Evolutionary conservation across 1,140 invertebrate species (phyloP).

Genomic region (Bilobella aurantiaca): DNA sequence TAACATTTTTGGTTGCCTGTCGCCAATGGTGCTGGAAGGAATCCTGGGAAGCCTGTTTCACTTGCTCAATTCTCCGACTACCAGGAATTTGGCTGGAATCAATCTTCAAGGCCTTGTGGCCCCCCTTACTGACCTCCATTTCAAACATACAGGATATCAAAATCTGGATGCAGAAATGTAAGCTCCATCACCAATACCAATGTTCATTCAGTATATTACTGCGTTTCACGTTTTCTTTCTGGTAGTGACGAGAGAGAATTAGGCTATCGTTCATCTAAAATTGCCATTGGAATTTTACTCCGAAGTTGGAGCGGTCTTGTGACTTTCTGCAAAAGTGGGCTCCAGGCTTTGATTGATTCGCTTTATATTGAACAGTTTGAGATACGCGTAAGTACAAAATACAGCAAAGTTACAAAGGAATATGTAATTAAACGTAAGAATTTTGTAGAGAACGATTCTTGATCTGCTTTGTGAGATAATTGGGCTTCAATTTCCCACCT

Average conservation of each 20-base stretch:
- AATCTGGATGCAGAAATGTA: constrained; percentile 39
- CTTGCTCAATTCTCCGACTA: constrained; percentile 74
- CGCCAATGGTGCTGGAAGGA: constrained; percentile 62
- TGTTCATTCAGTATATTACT: neutral
- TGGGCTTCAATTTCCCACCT: constrained; percentile 68
- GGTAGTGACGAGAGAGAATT: constrained; percentile 71
- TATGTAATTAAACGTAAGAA: neutral
- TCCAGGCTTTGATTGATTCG: constrained; percentile 74
- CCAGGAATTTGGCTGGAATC: constrained; percentile 58
- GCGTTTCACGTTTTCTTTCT: too few species aligned
- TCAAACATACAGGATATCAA: constrained; percentile 47
- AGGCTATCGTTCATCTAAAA: constrained; percentile 67
- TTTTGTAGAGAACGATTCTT: constrained; percentile 68
- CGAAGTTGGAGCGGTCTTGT: constrained; percentile 81
- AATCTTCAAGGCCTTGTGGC: constrained; percentile 71
- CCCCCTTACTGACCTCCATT: constrained; percentile 85
- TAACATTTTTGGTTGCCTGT: constrained; percentile 68
- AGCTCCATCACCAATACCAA: constrained; percentile 1
- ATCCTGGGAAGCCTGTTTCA: constrained; percentile 74
- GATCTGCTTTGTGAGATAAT: constrained; percentile 84
- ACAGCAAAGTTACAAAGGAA: too few species aligned
- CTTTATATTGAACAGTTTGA: constrained; percentile 64
- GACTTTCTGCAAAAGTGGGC: constrained; percentile 59
- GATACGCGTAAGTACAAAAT: neutral
- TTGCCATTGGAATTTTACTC: constrained; percentile 70